Percentiles rank a stretch among this genome's conserved stretches.
Evolutionary conservation across 2,797 vertebrate species (phyloP).

Genomic region (Eremophila alpestris): DNA sequence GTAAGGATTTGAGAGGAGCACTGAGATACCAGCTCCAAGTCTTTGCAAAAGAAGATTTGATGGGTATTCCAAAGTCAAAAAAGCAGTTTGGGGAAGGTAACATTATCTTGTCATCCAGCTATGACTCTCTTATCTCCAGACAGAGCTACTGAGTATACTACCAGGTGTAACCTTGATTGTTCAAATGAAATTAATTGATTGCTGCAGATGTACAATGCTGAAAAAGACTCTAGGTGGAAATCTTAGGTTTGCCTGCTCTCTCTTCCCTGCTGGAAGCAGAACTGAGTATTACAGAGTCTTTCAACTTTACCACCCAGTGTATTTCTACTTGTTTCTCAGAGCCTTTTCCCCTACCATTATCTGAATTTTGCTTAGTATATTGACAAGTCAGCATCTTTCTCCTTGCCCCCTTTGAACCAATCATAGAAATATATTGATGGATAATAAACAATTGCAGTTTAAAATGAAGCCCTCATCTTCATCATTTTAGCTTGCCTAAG

Average conservation of each 20-base stretch:
- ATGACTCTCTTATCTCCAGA: not conserved
- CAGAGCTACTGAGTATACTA: not conserved
- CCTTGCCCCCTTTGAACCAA: not conserved
- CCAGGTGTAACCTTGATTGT: not conserved
- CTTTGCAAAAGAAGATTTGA: not conserved
- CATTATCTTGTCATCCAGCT: not conserved
- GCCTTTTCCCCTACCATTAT: not conserved
- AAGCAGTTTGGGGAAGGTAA: not conserved
- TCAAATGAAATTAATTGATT: not conserved
- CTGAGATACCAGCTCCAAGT: not conserved
- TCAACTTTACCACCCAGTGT: not conserved
- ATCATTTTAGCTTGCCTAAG: conserved; percentile 18
- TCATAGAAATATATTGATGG: not conserved
- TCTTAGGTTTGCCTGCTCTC: not conserved
- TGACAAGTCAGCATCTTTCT: not conserved
- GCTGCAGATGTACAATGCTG: not conserved
- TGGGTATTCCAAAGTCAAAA: not conserved
- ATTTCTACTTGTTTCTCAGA: not conserved
- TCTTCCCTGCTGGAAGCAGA: not conserved
- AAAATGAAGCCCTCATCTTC: conserved; percentile 47
- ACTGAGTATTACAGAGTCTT: not conserved
- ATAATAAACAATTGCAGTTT: conserved; percentile 78
- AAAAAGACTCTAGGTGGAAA: not conserved
- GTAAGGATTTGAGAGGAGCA: not conserved
- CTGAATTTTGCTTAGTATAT: not conserved